Conservation (phyloP, 2,113 vertebrate genomes). For the Halichoerus grypus region DNA sequence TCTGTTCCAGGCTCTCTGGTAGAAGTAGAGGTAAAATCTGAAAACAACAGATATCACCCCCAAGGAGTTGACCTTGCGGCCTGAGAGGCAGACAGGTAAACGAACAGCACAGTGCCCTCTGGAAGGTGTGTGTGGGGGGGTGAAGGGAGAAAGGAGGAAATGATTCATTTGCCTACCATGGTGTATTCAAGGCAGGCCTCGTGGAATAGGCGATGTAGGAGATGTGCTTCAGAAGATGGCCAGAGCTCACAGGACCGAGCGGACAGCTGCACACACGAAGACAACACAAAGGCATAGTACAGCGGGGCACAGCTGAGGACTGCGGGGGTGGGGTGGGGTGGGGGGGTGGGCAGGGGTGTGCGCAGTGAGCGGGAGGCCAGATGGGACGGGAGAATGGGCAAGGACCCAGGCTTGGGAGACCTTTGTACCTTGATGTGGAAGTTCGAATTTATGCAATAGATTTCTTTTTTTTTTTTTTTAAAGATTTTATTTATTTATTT, state of each 20-base stretch:
- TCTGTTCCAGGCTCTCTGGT: neutral
- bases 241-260: neutral
- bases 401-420: neutral
- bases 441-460: neutral
- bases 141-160: neutral
- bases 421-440: neutral
- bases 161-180: neutral
- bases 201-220: neutral
- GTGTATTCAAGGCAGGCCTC: neutral
- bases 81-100: neutral
- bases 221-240: neutral
- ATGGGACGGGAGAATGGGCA: neutral
- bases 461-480: too few relatives aligned
- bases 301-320: rapidly evolving
- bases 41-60: neutral
- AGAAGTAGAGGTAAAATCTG: neutral
- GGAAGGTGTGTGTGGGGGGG: neutral
- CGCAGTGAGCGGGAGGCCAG: neutral
- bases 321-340: neutral
- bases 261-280: rapidly evolving
- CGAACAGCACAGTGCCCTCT: neutral
- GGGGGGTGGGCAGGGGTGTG: too few relatives aligned
- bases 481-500: too few relatives aligned
- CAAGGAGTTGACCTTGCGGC: neutral
- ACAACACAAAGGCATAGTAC: rapidly evolving